Evolutionary conservation across 2,113 vertebrate species (phyloP).

Genomic region (Oncorhynchus clarkii): DNA sequence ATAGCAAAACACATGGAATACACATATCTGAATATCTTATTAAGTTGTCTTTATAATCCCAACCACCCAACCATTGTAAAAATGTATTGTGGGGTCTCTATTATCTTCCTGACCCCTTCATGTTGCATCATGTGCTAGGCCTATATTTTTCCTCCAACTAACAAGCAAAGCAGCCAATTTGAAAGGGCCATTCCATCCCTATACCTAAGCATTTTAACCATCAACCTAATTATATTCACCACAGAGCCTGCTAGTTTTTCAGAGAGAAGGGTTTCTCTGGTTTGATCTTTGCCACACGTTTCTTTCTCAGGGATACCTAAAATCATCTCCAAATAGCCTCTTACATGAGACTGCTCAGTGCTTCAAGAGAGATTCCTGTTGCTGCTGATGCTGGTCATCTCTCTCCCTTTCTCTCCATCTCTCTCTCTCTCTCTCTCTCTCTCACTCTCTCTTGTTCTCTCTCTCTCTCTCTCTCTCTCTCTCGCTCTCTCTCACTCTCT

Average conservation of each 20-base stretch:
- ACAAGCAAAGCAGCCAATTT: background rate
- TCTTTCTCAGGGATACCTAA: slow-evolving; percentile 7
- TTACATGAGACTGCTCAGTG: background rate
- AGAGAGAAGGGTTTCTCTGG: background rate
- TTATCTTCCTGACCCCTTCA: background rate
- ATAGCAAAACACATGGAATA: no score
- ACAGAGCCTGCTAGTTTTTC: background rate
- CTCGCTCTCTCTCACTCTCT: background rate
- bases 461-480: no score
- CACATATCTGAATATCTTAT: no score
- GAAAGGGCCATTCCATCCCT: background rate
- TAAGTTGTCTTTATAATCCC: no score
- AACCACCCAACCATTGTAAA: no score
- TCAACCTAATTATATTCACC: background rate
- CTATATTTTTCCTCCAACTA: background rate
- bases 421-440: no score
- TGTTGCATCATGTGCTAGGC: background rate
- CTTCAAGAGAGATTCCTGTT: no score
- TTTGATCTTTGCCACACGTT: background rate
- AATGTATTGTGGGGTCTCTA: background rate
- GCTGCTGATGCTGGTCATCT: background rate
- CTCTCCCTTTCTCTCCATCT: background rate
- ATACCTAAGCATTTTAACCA: background rate
- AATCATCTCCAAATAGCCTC: background rate
- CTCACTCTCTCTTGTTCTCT: background rate